A percentile compares a stretch with the other conserved stretches of the same genome.
These are phyloP conservation scores for Hemichromis elongatus DNA, from an alignment of 2,113 vertebrate genomes.

Conservation along the genomic window DNA sequence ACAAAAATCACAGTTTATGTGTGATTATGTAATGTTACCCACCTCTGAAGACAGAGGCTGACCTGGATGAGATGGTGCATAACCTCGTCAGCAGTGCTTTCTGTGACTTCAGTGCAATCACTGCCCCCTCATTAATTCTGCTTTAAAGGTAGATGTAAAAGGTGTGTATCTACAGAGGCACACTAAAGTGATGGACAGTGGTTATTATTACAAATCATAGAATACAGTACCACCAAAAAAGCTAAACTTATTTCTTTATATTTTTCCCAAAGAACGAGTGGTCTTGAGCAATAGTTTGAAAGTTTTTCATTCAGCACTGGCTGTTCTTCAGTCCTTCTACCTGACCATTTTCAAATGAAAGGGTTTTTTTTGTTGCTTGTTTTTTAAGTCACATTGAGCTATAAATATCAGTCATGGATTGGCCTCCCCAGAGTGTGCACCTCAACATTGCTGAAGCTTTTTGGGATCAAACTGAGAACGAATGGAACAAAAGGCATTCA, in stretches of 20 bases:
- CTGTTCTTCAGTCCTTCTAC: background rate
- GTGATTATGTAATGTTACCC: constrained; percentile 2
- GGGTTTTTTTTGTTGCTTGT: background rate
- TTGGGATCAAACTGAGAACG: background rate
- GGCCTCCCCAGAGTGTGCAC: background rate
- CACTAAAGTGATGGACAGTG: background rate
- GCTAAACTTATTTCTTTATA: background rate
- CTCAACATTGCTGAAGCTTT: background rate
- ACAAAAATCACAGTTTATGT: constrained; percentile 12
- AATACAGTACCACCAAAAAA: background rate
- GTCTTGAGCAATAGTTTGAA: background rate
- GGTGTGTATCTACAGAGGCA: background rate
- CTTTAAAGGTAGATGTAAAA: background rate
- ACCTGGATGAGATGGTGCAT: background rate
- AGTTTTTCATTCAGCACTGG: background rate
- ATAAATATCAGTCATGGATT: background rate
- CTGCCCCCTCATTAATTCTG: background rate
- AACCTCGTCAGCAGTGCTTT: background rate
- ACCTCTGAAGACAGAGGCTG: background rate
- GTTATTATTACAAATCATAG: background rate
- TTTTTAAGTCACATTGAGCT: background rate
- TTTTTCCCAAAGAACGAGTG: background rate
- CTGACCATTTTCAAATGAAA: background rate
- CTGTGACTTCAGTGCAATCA: background rate
- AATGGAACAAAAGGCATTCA: background rate